Conservation (phyloP, 1,140 invertebrate genomes). For the Sipha flava region DNA sequence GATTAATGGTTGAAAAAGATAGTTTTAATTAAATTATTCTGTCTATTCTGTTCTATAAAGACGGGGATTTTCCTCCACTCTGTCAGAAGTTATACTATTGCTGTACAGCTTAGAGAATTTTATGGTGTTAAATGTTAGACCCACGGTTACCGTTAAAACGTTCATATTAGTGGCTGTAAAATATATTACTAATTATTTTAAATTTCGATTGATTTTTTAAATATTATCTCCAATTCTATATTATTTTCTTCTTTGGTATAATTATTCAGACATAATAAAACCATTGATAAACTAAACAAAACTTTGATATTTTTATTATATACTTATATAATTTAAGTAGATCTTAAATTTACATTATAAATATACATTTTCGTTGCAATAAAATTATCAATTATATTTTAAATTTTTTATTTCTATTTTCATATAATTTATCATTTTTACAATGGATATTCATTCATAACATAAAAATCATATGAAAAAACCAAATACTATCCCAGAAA, state of each 20-base stretch:
- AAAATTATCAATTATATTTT: too few species aligned
- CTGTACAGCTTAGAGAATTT: neutral
- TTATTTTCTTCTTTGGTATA: neutral
- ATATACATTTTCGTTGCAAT: too few species aligned
- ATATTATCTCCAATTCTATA: neutral
- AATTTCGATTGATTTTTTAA: neutral
- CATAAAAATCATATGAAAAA: too few species aligned
- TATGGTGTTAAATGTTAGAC: neutral
- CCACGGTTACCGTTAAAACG: neutral
- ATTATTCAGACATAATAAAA: neutral
- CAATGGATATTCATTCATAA: too few species aligned
- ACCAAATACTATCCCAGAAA: too few species aligned
- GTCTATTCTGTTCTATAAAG: neutral
- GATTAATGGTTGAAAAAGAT: constrained; percentile 13
- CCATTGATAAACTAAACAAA: too few species aligned
- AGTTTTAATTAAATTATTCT: constrained; percentile 28
- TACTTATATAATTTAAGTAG: too few species aligned
- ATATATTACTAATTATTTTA: neutral
- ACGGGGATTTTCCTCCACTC: neutral
- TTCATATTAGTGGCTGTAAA: neutral
- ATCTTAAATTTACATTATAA: too few species aligned
- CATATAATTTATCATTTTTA: too few species aligned
- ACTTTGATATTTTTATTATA: too few species aligned
- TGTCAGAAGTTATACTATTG: neutral
- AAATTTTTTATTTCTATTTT: too few species aligned